Base-by-base conservation (phyloP, 2,888 invertebrate genomes). In the Drosophila maculinotata region DNA sequence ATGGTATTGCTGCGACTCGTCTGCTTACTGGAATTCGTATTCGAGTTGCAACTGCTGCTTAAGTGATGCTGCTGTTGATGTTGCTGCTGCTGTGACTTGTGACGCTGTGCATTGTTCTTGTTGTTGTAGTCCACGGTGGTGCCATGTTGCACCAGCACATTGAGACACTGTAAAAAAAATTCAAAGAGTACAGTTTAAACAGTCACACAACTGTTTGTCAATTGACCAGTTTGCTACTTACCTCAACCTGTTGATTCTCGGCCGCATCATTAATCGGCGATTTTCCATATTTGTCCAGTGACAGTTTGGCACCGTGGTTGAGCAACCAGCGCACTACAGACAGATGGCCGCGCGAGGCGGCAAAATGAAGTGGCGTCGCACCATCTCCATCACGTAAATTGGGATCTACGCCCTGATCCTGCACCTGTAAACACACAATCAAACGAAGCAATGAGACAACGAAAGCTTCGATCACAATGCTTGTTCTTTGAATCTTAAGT, bases 261-360 rank as follows among this genome's bases (percentile, higher is more conserved):
- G 97, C 97, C 0, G 97, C 97, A 90, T 97, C 97, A 89, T 97
- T 97, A 74, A 97, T 95, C 3, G 97, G 97, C 88, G 96, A 97
- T 91, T 97, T 97, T 60, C 97, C 97, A 81, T 95, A 96, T 88
- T 97, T 95, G 91, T 97, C 97, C 69, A 96, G 92, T 12, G 95
- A 94, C 17, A 97, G 93, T 72, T 95, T 93, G 23, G 97, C 97
- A 0, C 97, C 97, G 84, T 97, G 95, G 75, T 95, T 93, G 39
- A 97, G 93, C 72, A 97, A 92, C 97, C 97, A 97, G 76, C 96
- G 94, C 1, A 95, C 95, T 0, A 97, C 95, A 58, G 94, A 93
- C 36, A 95, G 92, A 89, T 97, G 97, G 0, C 97, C 97, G 47
- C 96, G 93, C 53, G 96, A 96, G 2, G 97, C 96, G 3, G 97